These are phyloP conservation scores for Arion vulgaris DNA, from an alignment of 1,140 invertebrate species.

Conservation along the genomic window DNA sequence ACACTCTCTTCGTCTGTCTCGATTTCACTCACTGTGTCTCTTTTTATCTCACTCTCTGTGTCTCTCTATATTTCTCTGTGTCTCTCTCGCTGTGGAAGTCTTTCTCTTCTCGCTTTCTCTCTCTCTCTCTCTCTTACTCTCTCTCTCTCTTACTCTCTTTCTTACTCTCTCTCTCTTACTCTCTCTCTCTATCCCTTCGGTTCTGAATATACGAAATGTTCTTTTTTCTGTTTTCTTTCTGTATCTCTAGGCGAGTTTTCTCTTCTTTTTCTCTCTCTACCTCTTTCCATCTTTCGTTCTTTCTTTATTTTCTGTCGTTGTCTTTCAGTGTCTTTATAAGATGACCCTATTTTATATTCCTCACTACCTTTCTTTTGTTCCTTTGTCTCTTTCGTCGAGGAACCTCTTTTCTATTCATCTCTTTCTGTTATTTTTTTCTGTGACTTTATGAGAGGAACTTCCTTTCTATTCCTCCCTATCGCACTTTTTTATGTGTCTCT, in stretches of 20 bases:
- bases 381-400: too few species aligned
- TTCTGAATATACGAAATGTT: too few species aligned
- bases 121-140: neutral
- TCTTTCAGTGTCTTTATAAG: constrained; percentile 10
- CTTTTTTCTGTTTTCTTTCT: too few species aligned
- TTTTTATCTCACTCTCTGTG: too few species aligned
- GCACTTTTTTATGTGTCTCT: too few species aligned
- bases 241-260: too few species aligned
- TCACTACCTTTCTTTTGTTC: neutral
- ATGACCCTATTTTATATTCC: neutral
- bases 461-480: neutral
- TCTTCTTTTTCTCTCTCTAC: constrained; percentile 10
- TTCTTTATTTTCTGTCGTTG: neutral
- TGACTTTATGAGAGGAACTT: neutral
- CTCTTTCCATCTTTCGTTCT: neutral
- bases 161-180: constrained; percentile 3
- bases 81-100: too few species aligned
- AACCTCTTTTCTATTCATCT: too few species aligned
- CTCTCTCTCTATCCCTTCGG: too few species aligned
- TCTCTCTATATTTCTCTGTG: too few species aligned
- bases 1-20: too few species aligned
- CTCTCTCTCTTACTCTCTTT: constrained; percentile 14
- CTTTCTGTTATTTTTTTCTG: neutral
- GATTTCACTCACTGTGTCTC: too few species aligned
- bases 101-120: constrained; percentile 16